Conservation (phyloP, 1,140 invertebrate species). For the Potamilus streckersoni region DNA sequence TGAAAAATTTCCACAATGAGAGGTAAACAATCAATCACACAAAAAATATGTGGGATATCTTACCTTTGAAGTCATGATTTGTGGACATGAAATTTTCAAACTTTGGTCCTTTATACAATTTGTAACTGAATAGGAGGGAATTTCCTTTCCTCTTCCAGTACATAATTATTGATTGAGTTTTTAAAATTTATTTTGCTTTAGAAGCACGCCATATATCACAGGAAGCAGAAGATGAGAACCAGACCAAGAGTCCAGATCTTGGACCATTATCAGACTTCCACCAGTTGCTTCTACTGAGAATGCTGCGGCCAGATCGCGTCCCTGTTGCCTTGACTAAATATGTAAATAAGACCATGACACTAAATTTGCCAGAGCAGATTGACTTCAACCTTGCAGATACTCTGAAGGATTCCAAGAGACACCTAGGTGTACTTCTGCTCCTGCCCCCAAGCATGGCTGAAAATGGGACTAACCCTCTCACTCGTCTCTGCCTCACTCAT, state of each 20-base stretch:
- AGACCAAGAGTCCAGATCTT: slow-evolving; percentile 43
- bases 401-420: slow-evolving; percentile 47
- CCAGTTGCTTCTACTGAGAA: slow-evolving; percentile 61
- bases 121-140: neutral
- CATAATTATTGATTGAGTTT: neutral
- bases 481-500: slow-evolving; percentile 49
- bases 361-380: slow-evolving; percentile 52
- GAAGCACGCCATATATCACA: slow-evolving; percentile 37
- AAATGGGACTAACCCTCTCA: slow-evolving; percentile 35
- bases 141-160: neutral
- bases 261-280: slow-evolving; percentile 62
- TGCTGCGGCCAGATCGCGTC: slow-evolving; percentile 63
- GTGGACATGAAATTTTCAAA: neutral
- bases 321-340: slow-evolving; percentile 56
- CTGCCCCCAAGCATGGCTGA: slow-evolving; percentile 47
- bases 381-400: slow-evolving; percentile 48
- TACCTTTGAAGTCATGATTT: neutral
- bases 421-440: slow-evolving; percentile 56
- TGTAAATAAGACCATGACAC: slow-evolving; percentile 54
- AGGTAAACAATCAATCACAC: neutral
- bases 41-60: neutral
- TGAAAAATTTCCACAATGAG: no score
- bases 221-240: slow-evolving; percentile 29
- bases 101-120: neutral
- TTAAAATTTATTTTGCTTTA: slow-evolving; percentile 4